Base-by-base conservation (phyloP, 2,797 vertebrate species). In the Rhinogobio ventralis region DNA sequence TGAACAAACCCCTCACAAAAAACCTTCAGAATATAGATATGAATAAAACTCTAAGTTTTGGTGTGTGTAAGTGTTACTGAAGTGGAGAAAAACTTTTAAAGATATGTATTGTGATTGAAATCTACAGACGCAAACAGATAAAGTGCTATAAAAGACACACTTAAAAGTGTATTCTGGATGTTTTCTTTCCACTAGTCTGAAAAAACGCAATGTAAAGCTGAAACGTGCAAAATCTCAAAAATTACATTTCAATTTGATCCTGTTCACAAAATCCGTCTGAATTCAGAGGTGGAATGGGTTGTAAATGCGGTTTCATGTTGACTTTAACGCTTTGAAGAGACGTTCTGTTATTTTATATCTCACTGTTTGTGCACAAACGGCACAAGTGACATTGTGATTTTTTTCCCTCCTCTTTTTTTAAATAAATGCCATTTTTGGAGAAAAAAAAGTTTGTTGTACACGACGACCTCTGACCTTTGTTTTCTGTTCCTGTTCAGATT, bases 401-500 rank as follows among this genome's bases (percentile, higher is more conserved):
- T 19, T 20, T 20, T 5, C 19, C 30, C 23, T 33, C 45, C 11
- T 86, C 28, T 88, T 89, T 73, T 87, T 92, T 91, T 87, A 71
- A 95, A 95, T 95, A 95, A 95, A 95, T 28, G 89, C 91, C 92
- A 94, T 95, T 96, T 95, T 95, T 93, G 89, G 93, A 94, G 91
- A 81, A 80, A 94, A 93, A 94, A 76, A 19, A 42, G 3, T 83
- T 39, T 74, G 9, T 74, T 78, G 7, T 83, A 1, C 20, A 6
- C 10, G 4, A 46, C 36, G 4, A 46, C 36, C 15, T 64, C 4
- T 64, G 76, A 64, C 7, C 23, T 45, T 28, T 72, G 69, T 14
- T 28, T n/a, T 23, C 20, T 71, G 23, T 45, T 71, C 5, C 68
- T 45, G 69, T 25, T 25, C 1, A 45, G 45, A 45, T 28, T 73